Conservation (phyloP, 2,888 invertebrate genomes). For the Timandra comae region DNA sequence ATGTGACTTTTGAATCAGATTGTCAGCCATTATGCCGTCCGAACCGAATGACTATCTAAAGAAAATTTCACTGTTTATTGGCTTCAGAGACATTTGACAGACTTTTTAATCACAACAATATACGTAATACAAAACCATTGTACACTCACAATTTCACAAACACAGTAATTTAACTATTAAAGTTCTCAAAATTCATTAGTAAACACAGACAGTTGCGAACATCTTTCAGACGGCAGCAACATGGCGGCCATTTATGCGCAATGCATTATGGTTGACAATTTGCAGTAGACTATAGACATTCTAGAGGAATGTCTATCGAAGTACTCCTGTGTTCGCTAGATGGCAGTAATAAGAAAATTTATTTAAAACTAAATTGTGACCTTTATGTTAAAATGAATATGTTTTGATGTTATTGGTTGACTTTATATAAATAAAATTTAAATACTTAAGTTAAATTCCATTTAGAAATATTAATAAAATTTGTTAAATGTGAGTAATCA, state of each 20-base stretch:
- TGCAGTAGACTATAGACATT: conserved; percentile 67
- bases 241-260: conserved; percentile 79
- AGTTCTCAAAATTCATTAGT: conserved; percentile 75
- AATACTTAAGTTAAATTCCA: too few species aligned
- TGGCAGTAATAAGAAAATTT: conserved; percentile 24
- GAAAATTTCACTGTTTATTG: conserved; percentile 77
- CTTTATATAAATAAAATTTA: too few species aligned
- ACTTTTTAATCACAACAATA: conserved; percentile 67
- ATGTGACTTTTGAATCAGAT: conserved; percentile 79
- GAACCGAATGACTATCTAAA: conserved; percentile 77
- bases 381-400: too few species aligned
- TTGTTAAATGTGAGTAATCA: too few species aligned
- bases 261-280: conserved; percentile 76
- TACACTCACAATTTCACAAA: conserved; percentile 76
- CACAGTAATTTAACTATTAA: conserved; percentile 69
- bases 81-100: conserved; percentile 75
- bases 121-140: conserved; percentile 71
- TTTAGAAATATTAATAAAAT: too few species aligned
- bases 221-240: conserved; percentile 78
- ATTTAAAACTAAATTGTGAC: too few species aligned
- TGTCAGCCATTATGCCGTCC: conserved; percentile 81
- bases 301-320: conserved; percentile 37
- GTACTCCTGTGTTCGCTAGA: conserved; percentile 37
- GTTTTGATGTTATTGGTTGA: too few species aligned
- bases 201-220: conserved; percentile 77